These are phyloP conservation scores for Lemur catta DNA, from an alignment of 2,797 vertebrate species.

Conservation along the genomic window DNA sequence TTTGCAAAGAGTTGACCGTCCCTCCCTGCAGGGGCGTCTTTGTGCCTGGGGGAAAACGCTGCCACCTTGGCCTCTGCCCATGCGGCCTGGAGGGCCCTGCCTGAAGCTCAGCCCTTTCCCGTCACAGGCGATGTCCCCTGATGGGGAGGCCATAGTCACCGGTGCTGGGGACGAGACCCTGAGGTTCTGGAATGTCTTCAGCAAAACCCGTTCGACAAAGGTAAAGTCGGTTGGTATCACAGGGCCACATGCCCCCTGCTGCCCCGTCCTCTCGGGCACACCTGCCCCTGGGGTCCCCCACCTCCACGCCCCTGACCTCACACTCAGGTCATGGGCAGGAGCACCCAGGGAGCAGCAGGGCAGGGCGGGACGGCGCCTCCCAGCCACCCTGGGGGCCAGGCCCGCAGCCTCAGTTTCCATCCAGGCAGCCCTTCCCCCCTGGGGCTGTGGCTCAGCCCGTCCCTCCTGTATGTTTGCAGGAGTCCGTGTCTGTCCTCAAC, in stretches of 20 bases:
- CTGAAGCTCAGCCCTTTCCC: neutral
- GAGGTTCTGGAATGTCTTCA: slow-evolving; percentile 99
- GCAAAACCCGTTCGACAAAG: slow-evolving; percentile 99
- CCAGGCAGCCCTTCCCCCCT: neutral
- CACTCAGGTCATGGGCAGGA: neutral
- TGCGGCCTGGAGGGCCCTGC: too few relatives aligned
- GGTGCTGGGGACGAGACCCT: slow-evolving; percentile 98
- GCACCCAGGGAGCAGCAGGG: neutral
- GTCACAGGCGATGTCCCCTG: slow-evolving; percentile 96
- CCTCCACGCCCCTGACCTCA: accelerated
- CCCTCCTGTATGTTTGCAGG: slow-evolving; percentile 82
- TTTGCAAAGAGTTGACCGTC: neutral
- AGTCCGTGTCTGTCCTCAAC: slow-evolving; percentile 95
- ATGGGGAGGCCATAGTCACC: slow-evolving; percentile 98
- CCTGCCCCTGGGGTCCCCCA: neutral
- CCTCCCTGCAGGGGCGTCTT: neutral
- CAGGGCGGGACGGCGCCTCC: neutral
- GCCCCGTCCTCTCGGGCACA: neutral
- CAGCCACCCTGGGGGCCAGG: neutral
- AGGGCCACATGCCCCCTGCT: accelerated
- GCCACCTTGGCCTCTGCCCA: neutral
- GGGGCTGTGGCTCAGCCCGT: neutral
- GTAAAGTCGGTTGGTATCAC: slow-evolving; percentile 75
- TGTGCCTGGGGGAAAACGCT: neutral
- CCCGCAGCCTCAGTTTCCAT: neutral